Conservation (phyloP, 2,113 vertebrate species). For the Hippocampus guttulatus region DNA sequence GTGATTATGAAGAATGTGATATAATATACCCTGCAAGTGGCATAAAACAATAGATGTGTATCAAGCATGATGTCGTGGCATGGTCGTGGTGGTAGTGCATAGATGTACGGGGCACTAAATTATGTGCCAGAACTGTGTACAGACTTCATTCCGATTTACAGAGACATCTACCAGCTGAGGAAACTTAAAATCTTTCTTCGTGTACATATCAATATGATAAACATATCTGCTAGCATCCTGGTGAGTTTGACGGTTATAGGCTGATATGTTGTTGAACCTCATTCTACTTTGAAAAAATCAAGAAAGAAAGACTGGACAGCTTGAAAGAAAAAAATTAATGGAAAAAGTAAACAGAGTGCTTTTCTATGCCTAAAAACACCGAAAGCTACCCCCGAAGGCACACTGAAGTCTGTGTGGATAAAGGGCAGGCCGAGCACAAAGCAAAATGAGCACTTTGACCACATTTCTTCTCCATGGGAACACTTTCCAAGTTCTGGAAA, state of each 20-base stretch:
- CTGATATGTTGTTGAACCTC: slow-evolving; percentile 60
- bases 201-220: slow-evolving; percentile 79
- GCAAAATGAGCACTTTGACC: slow-evolving; percentile 38
- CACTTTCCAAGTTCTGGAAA: slow-evolving; percentile 34
- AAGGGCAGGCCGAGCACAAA: slow-evolving; percentile 37
- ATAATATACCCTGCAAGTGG: slow-evolving; percentile 29
- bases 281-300: not conserved
- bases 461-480: slow-evolving; percentile 22
- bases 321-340: slow-evolving; percentile 23
- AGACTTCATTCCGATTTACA: slow-evolving; percentile 58
- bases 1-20: slow-evolving; percentile 32
- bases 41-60: slow-evolving; percentile 23
- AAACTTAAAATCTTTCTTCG: slow-evolving; percentile 59
- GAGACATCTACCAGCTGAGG: slow-evolving; percentile 58
- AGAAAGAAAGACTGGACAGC: slow-evolving; percentile 19
- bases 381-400: slow-evolving; percentile 54
- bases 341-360: slow-evolving; percentile 45
- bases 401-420: slow-evolving; percentile 62
- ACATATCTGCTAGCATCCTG: slow-evolving; percentile 65
- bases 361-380: slow-evolving; percentile 36
- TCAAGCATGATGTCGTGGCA: slow-evolving; percentile 36
- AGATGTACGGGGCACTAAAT: slow-evolving; percentile 66
- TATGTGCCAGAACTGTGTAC: slow-evolving; percentile 59
- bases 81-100: slow-evolving; percentile 70
- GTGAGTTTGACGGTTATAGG: slow-evolving; percentile 44